Evolutionary conservation across 2,888 invertebrate genomes (phyloP).

Genomic region (Chrysopilus asiliformis): DNA sequence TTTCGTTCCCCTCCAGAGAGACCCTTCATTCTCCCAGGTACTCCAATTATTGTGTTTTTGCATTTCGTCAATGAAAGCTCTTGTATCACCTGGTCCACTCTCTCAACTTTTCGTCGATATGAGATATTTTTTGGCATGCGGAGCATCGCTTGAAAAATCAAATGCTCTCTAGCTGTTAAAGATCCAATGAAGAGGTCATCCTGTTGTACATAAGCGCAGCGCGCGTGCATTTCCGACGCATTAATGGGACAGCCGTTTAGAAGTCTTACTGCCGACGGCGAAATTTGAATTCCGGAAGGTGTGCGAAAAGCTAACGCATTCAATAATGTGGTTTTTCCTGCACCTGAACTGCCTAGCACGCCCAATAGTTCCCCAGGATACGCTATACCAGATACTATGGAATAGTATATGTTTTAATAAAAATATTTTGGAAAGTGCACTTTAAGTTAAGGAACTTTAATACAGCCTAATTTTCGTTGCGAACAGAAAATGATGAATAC

Average conservation of each 20-base stretch:
- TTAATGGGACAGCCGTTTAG: conserved; percentile 67
- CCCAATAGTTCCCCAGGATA: conserved; percentile 76
- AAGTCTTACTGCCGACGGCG: conserved; percentile 40
- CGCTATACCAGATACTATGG: conserved; percentile 64
- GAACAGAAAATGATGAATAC: too few species aligned
- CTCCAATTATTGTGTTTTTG: conserved; percentile 80
- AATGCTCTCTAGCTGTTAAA: conserved; percentile 77
- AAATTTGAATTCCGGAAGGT: conserved; percentile 50
- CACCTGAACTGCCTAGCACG: conserved; percentile 81
- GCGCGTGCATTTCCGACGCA: conserved; percentile 54
- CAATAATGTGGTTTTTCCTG: conserved; percentile 87
- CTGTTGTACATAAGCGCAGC: conserved; percentile 87
- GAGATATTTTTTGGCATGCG: conserved; percentile 71
- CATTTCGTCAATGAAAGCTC: conserved; percentile 82
- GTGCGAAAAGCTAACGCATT: conserved; percentile 78
- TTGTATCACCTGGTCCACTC: conserved; percentile 76
- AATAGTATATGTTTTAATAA: background rate
- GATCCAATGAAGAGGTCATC: conserved; percentile 87
- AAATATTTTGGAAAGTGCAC: too few species aligned
- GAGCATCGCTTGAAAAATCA: conserved; percentile 78
- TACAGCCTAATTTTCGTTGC: too few species aligned
- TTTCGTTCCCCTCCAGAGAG: conserved; percentile 96
- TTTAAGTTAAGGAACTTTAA: too few species aligned
- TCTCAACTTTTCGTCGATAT: conserved; percentile 54
- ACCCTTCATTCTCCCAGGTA: conserved; percentile 75